Base-by-base conservation (phyloP, 1,140 invertebrate genomes). In the Lineus longissimus region DNA sequence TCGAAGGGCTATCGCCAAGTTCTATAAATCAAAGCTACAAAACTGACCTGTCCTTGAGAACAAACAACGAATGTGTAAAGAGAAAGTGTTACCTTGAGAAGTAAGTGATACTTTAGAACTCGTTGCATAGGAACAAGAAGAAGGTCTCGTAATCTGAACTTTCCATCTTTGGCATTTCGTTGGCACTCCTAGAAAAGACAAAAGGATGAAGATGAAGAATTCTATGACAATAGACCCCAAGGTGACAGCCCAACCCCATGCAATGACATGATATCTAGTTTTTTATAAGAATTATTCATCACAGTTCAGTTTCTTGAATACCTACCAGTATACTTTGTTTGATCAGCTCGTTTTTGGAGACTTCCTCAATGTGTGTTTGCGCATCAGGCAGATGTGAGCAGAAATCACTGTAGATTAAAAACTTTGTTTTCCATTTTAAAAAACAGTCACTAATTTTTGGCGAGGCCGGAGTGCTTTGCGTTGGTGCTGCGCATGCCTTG, bases 111-210 rank as follows among this genome's bases (percentile, higher is more conserved):
- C 76, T 98, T 98, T 29, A 98, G 86, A 64, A 99, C 90, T 77
- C 96, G 84, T 83, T 99, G 96, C 93, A 99, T 97, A 4, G 96
- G 96, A 33, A 99, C 94, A 30, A 93, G 94, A 7, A 99, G 80
- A 56, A 98, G 90, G 81, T 98, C 95, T 31, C 94, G 85, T 59
- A 99, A 81, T 81, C 95, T 92, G 75, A 98, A 95, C 78, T 94
- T 92, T 17, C 94, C 94, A 73, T 95, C 92, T 81, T 95, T 97
- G 64, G 94, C 93, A 77, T 92, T 89, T 71, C 90, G 88, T 81
- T 97, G 92, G 80, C 92, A 95, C 80, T 89, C 89, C 91, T 95
- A 79, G 33, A 87, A n/a, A 85, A 71, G 64, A 58, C 31, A 55
- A 65, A 13, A 66, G 33, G 9, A 64, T 6, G 55, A 23, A 25